A percentile compares a stretch with the other conserved stretches of the same genome.
Evolutionary conservation across 2,797 vertebrate species (phyloP).

Genomic region (Hipposideros larvatus): DNA sequence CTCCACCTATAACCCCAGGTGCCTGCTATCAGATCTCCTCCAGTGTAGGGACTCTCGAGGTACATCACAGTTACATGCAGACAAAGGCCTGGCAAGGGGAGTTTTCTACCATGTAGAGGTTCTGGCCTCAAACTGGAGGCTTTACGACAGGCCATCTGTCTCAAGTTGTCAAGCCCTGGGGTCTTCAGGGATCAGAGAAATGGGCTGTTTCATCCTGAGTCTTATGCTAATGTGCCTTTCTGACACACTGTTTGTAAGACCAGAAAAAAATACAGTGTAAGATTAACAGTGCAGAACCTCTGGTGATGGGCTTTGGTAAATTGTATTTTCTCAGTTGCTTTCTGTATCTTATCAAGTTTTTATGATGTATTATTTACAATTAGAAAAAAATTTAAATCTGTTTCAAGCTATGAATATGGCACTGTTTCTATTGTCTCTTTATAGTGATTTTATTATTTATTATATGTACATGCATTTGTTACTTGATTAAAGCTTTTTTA

Average conservation of each 20-base stretch:
- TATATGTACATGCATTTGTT: not conserved
- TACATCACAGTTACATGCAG: not conserved
- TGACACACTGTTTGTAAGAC: not conserved
- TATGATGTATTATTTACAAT: not conserved
- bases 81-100: constrained; percentile 56
- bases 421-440: not conserved
- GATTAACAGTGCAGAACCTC: not conserved
- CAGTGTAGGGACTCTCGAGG: not conserved
- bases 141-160: constrained; percentile 69
- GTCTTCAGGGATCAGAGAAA: constrained; percentile 64
- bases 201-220: not conserved
- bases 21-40: not conserved
- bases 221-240: not conserved
- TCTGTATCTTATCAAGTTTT: not conserved
- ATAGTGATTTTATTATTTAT: not conserved
- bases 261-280: rapidly evolving
- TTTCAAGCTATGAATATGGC: not conserved
- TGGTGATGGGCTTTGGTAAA: not conserved
- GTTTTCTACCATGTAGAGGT: not conserved
- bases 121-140: constrained; percentile 33
- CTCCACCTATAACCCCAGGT: constrained; percentile 6
- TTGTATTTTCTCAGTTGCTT: not conserved
- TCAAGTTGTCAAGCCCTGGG: constrained; percentile 3
- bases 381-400: not conserved
- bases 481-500: not conserved